A percentile compares a stretch with the other conserved stretches of the same genome.
These are phyloP conservation scores for Malacosoma neustria DNA, from an alignment of 2,888 invertebrate species.

Conservation along the genomic window DNA sequence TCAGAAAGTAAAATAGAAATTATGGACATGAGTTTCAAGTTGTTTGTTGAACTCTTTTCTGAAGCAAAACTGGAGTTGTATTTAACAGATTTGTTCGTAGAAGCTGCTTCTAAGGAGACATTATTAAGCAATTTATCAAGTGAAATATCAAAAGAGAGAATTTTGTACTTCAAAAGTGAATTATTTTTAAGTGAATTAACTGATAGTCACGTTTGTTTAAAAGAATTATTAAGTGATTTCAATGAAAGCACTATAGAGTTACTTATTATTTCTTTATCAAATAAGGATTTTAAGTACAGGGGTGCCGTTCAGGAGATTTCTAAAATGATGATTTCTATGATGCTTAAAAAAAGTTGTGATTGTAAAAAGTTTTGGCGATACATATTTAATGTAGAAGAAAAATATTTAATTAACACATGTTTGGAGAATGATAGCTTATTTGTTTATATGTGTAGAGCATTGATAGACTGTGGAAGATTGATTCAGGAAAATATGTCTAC, in stretches of 20 bases:
- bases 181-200: conserved; percentile 36
- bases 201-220: conserved; percentile 21
- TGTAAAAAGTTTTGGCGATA: conserved; percentile 45
- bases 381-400: conserved; percentile 34
- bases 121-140: conserved; percentile 32
- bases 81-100: conserved; percentile 47
- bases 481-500: conserved; percentile 43
- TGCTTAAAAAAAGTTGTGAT: conserved; percentile 26
- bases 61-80: conserved; percentile 39
- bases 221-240: conserved; percentile 30
- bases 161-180: conserved; percentile 42
- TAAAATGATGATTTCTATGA: conserved; percentile 25
- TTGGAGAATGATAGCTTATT: conserved; percentile 38
- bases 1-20: conserved; percentile 34
- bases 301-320: conserved; percentile 24
- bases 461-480: conserved; percentile 49
- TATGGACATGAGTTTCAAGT: conserved; percentile 40
- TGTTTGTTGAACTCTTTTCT: conserved; percentile 43
- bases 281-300: conserved; percentile 25
- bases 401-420: conserved; percentile 38
- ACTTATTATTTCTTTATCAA: conserved; percentile 39
- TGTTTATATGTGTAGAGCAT: conserved; percentile 40
- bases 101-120: conserved; percentile 51
- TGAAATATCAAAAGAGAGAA: conserved; percentile 32
- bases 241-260: conserved; percentile 34